A percentile compares a stretch with the other conserved stretches of the same genome.
Evolutionary conservation across 2,797 vertebrate genomes (phyloP).

Genomic region (Melanotaenia maccullochi): DNA sequence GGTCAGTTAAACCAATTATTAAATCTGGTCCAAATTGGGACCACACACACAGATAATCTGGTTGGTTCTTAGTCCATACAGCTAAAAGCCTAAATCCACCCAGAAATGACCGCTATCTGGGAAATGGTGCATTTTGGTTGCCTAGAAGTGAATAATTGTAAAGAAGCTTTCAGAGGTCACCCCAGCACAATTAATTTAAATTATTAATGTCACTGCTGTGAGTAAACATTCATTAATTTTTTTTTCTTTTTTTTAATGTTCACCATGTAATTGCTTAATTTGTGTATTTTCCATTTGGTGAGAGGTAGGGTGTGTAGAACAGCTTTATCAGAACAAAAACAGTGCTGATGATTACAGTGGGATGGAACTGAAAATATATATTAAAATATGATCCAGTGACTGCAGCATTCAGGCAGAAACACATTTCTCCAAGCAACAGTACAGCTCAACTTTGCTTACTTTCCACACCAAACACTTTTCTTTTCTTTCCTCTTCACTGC

Average conservation of each 20-base stretch:
- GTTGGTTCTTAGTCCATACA: background rate
- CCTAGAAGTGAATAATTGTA: background rate
- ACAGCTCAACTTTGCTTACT: background rate
- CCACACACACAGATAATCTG: conserved; percentile 15
- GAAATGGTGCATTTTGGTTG: background rate
- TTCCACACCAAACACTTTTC: background rate
- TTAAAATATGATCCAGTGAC: background rate
- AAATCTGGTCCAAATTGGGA: conserved; percentile 9
- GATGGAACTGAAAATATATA: background rate
- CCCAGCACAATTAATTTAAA: background rate
- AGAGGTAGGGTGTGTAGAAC: too few species aligned
- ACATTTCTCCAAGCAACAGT: background rate
- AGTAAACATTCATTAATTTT: too few species aligned
- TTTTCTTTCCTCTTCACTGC: background rate
- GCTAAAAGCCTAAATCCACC: background rate
- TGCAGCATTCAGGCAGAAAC: background rate
- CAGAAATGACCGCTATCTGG: background rate
- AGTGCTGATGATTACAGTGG: background rate
- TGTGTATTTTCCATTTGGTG: too few species aligned
- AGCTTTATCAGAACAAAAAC: conserved; percentile 2
- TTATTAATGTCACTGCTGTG: background rate
- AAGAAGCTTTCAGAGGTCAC: background rate
- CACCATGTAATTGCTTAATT: too few species aligned
- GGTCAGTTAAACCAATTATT: background rate
- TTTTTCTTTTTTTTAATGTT: too few species aligned